phyloP scores from a whole-genome alignment of 2,797 vertebrate genomes.

The Gorsachius magnificus region DNA sequence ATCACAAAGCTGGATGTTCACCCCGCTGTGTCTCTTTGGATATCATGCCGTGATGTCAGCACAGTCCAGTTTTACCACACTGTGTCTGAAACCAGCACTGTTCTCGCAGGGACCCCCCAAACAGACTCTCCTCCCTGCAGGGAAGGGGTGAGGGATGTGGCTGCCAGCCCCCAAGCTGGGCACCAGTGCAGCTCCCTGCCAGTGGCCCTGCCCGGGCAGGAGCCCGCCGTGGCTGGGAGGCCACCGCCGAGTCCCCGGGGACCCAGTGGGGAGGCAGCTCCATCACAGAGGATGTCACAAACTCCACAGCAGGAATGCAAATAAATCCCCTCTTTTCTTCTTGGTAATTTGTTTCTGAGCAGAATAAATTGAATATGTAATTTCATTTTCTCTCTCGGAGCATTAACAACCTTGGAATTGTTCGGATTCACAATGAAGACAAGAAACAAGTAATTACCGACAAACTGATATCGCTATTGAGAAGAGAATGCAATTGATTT shows the following conservation, averaged over 20 bases:
- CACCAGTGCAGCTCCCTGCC: not conserved
- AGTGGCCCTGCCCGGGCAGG: not conserved
- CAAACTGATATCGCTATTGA: constrained; percentile 57
- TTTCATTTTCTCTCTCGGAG: constrained; percentile 70
- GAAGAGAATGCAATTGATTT: constrained; percentile 70
- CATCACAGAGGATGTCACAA: not conserved
- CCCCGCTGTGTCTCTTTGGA: not conserved
- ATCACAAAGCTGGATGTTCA: not conserved
- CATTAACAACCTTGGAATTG: constrained; percentile 74
- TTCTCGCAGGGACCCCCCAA: not conserved
- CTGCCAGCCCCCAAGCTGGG: not conserved
- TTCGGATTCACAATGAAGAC: constrained; percentile 70
- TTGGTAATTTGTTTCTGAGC: constrained; percentile 62
- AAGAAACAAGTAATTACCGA: constrained; percentile 73
- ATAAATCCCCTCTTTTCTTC: constrained; percentile 55
- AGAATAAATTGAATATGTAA: constrained; percentile 73
- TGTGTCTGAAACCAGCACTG: not conserved
- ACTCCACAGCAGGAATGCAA: not conserved
- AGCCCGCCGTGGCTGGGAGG: accelerated
- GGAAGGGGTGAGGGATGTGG: no score
- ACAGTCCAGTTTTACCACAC: not conserved
- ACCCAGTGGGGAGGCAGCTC: not conserved
- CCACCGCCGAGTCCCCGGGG: accelerated
- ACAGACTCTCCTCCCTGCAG: not conserved
- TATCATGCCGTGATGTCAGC: accelerated